These are phyloP conservation scores for Anarsia innoxiella DNA, from an alignment of 2,888 invertebrate genomes.

Conservation along the genomic window DNA sequence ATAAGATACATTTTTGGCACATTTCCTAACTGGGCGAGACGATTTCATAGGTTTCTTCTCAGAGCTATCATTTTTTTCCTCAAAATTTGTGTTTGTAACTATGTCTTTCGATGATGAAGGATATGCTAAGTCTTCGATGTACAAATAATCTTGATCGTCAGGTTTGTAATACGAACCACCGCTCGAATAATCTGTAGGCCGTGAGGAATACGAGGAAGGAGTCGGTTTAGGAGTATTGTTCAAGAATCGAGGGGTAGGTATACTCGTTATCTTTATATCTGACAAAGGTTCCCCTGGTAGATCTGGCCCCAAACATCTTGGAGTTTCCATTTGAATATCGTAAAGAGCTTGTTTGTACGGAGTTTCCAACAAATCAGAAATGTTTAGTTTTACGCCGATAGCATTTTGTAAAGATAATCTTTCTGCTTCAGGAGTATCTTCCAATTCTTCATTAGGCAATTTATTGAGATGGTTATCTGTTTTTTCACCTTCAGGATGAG, in stretches of 20 bases:
- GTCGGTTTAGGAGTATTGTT: slow-evolving; percentile 54
- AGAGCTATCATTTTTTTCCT: background rate
- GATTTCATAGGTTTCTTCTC: slow-evolving; percentile 19
- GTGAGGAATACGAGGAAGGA: slow-evolving; percentile 59
- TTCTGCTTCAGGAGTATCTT: slow-evolving; percentile 61
- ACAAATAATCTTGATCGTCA: slow-evolving; percentile 73
- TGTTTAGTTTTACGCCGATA: slow-evolving; percentile 59
- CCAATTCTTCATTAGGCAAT: slow-evolving; percentile 29
- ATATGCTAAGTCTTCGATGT: slow-evolving; percentile 40
- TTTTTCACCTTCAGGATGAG: slow-evolving; percentile 18
- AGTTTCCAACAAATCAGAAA: slow-evolving; percentile 72
- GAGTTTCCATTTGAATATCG: slow-evolving; percentile 72
- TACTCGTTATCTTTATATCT: slow-evolving; percentile 74
- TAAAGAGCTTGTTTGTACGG: slow-evolving; percentile 72
- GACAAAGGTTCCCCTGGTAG: slow-evolving; percentile 59
- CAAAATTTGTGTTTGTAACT: background rate
- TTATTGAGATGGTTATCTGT: slow-evolving; percentile 20
- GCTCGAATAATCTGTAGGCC: slow-evolving; percentile 76
- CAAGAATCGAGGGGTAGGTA: slow-evolving; percentile 74
- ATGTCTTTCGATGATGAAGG: slow-evolving; percentile 21
- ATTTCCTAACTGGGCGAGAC: slow-evolving; percentile 53
- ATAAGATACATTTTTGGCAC: slow-evolving; percentile 66
- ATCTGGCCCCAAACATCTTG: slow-evolving; percentile 66
- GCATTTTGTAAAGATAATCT: slow-evolving; percentile 54
- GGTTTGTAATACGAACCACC: slow-evolving; percentile 78